Base-by-base conservation (phyloP, 1,140 invertebrate genomes). In the Littorina saxatilis region DNA sequence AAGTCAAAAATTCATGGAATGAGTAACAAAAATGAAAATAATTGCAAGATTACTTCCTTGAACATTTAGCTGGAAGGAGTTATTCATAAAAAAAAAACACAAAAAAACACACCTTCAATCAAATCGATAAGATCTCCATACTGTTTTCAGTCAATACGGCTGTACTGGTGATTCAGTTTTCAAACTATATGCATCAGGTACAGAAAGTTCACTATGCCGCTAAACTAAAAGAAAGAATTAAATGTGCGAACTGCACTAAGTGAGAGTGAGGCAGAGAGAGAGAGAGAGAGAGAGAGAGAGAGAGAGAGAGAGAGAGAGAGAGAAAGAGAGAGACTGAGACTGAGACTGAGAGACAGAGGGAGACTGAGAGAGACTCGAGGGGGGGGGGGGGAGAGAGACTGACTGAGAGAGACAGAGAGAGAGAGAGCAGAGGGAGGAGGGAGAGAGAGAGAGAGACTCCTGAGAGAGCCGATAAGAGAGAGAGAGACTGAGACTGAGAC, bases 281-380 rank as follows among this genome's bases (percentile, higher is more conserved):
- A 50, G 39, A 75, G 13, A 75, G 37, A 50, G 37, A 40, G 9
- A 75, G 0, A 43, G 73, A 50, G 73, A 75, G 73, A 75, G 73
- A 50, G 68, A 72, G 68, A 72, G 68, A 72, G 68, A 72, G 13
- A 13, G 13, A 72, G 68, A 72, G 13, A 72, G 13, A 72, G 68
- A 72, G 68, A 72, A 32, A 72, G 68, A 72, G 68, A 72, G 68
- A 72, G 68, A 72, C 23, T 29, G 68, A 73, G 63, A 68, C 9
- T 11, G 63, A 29, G 35, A 37, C 9, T 11, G 63, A 37, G 35
- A 68, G 27, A 68, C 9, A 68, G 63, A 37, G 27, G n/a, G 35
- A 68, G 63, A 68, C 9, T 11, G 63, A 27, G 63, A 68, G 63
- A 68, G 27, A 29, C 9, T 11, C 9, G n/a, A n/a, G n/a, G 63